Evolutionary conservation across 2,797 vertebrate species (phyloP).

Genomic region (Propithecus deckenii): DNA sequence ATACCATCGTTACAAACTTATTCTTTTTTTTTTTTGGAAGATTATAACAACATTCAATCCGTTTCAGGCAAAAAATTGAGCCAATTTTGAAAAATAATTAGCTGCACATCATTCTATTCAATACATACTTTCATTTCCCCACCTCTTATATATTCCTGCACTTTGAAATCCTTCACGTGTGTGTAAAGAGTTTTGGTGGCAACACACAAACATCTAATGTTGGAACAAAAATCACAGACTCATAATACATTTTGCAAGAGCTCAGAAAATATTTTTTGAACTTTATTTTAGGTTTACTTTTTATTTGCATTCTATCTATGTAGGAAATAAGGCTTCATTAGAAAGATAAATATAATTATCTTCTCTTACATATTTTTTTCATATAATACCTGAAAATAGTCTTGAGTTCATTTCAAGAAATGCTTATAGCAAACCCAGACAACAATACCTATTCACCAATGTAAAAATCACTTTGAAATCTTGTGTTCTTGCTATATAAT

Average conservation of each 20-base stretch:
- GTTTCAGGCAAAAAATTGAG: background rate
- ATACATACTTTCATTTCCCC: background rate
- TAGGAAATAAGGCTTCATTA: background rate
- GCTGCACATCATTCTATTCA: background rate
- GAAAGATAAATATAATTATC: background rate
- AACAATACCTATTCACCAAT: background rate
- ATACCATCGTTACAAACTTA: background rate
- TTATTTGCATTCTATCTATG: background rate
- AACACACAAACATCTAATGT: background rate
- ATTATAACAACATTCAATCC: background rate
- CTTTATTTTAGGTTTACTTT: background rate
- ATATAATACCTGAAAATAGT: background rate
- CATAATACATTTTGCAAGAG: background rate
- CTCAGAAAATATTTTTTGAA: background rate
- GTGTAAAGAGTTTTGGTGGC: background rate
- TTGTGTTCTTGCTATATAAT: background rate
- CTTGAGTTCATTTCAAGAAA: background rate
- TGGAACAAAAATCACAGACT: background rate
- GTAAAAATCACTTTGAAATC: conserved; percentile 26
- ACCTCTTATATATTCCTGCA: background rate
- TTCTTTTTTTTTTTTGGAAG: background rate
- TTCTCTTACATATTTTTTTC: background rate
- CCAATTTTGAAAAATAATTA: background rate
- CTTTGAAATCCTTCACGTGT: background rate
- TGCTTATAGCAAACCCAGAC: background rate